Conservation (phyloP, 1,140 invertebrate genomes). For the Neodiprion fabricii region DNA sequence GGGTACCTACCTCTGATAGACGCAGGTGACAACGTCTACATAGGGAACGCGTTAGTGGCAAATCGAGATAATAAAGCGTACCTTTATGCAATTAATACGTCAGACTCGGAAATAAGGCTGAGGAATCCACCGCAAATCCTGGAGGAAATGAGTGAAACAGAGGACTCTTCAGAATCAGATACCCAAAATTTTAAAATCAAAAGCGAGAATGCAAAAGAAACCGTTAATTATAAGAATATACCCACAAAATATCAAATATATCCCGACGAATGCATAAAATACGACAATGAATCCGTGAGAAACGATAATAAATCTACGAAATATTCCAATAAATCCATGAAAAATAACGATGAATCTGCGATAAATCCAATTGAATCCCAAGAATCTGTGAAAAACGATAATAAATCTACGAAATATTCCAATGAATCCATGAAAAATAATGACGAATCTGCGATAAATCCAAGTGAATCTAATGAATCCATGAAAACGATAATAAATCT, state of each 20-base stretch:
- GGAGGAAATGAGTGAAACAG: background rate
- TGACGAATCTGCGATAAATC: no score
- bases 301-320: background rate
- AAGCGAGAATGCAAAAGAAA: background rate
- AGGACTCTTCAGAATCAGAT: no score
- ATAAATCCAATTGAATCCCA: background rate
- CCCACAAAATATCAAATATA: no score
- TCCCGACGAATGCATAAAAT: no score
- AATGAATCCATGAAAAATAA: no score
- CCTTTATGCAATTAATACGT: slow-evolving; percentile 12
- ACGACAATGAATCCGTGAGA: no score
- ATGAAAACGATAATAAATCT: no score
- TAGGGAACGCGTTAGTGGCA: slow-evolving; percentile 11
- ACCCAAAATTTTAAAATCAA: no score
- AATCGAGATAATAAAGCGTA: background rate
- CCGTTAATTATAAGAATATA: background rate
- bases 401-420: no score
- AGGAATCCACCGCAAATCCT: background rate
- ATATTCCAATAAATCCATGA: background rate
- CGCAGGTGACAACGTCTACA: background rate
- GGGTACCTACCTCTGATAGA: slow-evolving; percentile 13
- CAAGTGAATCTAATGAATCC: no score
- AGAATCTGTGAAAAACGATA: no score
- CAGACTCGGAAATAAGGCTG: slow-evolving; percentile 9
- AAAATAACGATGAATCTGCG: no score